Evolutionary conservation across 2,888 invertebrate genomes (phyloP), one percentile per base, ranked within the genome.

Genomic region (Caenorhabditis sp.): DNA sequence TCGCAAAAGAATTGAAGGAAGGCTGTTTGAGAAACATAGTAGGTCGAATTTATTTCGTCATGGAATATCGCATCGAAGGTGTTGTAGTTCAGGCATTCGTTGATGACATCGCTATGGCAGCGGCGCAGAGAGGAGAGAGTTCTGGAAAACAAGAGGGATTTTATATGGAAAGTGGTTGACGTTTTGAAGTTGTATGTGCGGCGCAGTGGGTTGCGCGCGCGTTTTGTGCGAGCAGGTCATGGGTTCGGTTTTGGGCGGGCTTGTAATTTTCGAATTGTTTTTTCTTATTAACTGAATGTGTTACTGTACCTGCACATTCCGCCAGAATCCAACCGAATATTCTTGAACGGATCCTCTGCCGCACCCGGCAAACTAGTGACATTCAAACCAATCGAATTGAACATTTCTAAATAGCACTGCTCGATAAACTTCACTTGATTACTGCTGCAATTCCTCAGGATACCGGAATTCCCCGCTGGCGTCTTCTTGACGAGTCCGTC

Each of bases 401-500:
- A 47, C 47, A 47, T 47, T 47, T 47, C 47, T 10, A 47, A 47
- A 47, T 47, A 47, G 14, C 47, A 47, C 47, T 47, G n/a, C 19
- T 47, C 47, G 2, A 47, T 47, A 19, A 10, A 47, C 19, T 47
- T 47, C 19, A 4, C 47, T 47, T 47, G 47, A 47, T 19, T 6
- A 5, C 7, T 19, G 19, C 47, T 47, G 19, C 47, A 47, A 47
- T 47, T 47, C 19, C 47, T n/a, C n/a, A 47, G 10, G 5, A 47
- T 19, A 19, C 47, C 47, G 19, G 47, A 47, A 47, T 47, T 47
- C 19, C 47, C 47, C 2, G 47, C 19, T 19, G 10, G 7, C 0
- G 47, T 47, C 19, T 47, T 47, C 47, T 47, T 47, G 47, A 47
- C 47, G 14, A 47, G 47, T 19, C 47, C 47, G n/a, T 47, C 47